Conservation (phyloP, 2,888 invertebrate species). For the Gnatocerus cornutus region DNA sequence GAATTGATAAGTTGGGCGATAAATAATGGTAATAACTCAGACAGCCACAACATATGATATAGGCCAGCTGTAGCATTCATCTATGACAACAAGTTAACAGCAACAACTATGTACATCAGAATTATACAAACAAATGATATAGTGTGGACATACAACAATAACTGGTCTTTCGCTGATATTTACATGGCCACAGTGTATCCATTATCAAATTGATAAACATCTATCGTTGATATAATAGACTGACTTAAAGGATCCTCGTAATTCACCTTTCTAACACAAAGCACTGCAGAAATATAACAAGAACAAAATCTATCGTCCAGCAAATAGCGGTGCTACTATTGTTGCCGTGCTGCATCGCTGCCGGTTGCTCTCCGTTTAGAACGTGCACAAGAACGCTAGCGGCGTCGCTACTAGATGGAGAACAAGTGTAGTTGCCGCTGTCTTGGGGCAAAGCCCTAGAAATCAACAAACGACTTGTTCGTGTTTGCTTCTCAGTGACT, state of each 20-base stretch:
- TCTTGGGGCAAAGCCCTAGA: conserved; percentile 87
- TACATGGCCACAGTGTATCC: conserved; percentile 50
- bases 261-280: conserved; percentile 65
- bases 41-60: conserved; percentile 45
- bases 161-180: conserved; percentile 51
- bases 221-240: conserved; percentile 50
- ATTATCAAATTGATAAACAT: conserved; percentile 49
- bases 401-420: conserved; percentile 76
- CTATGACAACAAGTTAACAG: conserved; percentile 51
- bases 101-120: conserved; percentile 51
- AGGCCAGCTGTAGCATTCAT: conserved; percentile 47
- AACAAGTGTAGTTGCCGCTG: conserved; percentile 93
- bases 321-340: conserved; percentile 62
- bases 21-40: conserved; percentile 44
- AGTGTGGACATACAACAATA: conserved; percentile 51
- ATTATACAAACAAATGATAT: conserved; percentile 50
- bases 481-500: conserved; percentile 88
- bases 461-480: conserved; percentile 88
- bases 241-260: conserved; percentile 5
- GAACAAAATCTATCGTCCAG: conserved; percentile 63
- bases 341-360: conserved; percentile 71
- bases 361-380: conserved; percentile 72
- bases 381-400: conserved; percentile 76
- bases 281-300: conserved; percentile 62
- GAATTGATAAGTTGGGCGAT: conserved; percentile 20